Conservation (phyloP, 2,797 vertebrate genomes). For the Sebastes hopkinsi region DNA sequence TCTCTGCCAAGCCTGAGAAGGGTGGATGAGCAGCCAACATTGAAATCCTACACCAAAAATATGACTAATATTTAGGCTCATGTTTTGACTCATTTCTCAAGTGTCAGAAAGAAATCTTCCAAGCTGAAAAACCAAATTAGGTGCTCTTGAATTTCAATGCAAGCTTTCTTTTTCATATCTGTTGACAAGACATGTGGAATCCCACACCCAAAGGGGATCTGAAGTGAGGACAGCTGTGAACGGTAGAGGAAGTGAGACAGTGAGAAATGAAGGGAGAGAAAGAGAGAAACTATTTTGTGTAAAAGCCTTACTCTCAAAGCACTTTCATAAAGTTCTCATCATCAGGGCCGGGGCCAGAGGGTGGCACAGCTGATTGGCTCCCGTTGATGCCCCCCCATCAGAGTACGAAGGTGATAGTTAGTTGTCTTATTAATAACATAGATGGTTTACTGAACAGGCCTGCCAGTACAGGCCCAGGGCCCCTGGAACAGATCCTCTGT, state of each 20-base stretch:
- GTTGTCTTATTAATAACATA: background rate
- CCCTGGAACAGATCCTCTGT: background rate
- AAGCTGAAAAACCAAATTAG: background rate
- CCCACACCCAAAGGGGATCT: background rate
- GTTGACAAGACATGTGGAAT: slow-evolving; percentile 1
- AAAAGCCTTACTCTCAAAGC: too few species aligned
- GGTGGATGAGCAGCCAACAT: slow-evolving; percentile 29
- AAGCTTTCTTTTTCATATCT: background rate
- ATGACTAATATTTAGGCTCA: background rate
- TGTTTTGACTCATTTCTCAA: background rate
- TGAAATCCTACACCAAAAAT: slow-evolving; percentile 25
- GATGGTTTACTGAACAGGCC: background rate
- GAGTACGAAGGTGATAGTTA: background rate
- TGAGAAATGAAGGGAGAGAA: background rate
- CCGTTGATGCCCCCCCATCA: background rate
- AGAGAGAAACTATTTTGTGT: background rate
- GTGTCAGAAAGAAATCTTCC: background rate
- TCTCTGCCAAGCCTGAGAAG: slow-evolving; percentile 18
- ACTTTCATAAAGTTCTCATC: background rate
- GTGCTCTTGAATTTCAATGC: background rate
- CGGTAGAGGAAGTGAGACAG: background rate
- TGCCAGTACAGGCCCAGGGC: background rate
- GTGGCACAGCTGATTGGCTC: background rate
- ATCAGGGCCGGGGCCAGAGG: background rate
- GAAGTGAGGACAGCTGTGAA: background rate